A percentile compares a stretch with the other conserved stretches of the same genome.
Conservation (phyloP, 2,113 vertebrate genomes). For the Ancistrus triradiatus region DNA sequence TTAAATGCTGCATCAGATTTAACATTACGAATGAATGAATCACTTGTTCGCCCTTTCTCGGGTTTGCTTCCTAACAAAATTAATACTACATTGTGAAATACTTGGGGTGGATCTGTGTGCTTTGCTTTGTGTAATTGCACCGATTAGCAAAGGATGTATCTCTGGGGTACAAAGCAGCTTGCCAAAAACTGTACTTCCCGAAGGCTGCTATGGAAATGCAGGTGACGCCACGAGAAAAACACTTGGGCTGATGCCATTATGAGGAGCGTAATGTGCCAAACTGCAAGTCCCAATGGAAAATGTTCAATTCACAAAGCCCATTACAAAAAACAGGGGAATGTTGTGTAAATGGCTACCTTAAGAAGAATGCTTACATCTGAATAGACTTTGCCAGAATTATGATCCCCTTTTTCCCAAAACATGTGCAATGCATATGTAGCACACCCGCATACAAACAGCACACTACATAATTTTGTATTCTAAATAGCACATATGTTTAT, state of each 20-base stretch:
- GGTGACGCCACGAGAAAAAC: constrained; percentile 35
- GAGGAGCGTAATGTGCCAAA: constrained; percentile 20
- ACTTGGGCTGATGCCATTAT: constrained; percentile 38
- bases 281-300: constrained; percentile 25
- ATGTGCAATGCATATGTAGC: not conserved
- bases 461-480: not conserved
- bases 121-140: constrained; percentile 24
- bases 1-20: too few relatives aligned
- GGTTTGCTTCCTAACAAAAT: not conserved
- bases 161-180: constrained; percentile 29
- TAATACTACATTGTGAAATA: not conserved
- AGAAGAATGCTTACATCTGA: not conserved
- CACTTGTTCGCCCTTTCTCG: too few relatives aligned
- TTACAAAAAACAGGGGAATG: not conserved
- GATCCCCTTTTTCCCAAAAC: not conserved
- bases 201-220: constrained; percentile 31
- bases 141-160: constrained; percentile 19
- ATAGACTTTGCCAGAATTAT: too few relatives aligned
- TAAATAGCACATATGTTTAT: constrained; percentile 6
- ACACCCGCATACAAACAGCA: not conserved
- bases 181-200: constrained; percentile 37
- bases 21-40: too few relatives aligned
- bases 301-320: constrained; percentile 11
- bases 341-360: constrained; percentile 2
- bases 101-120: not conserved